Base-by-base conservation (phyloP, 2,113 vertebrate genomes). In the Alosa alosa region DNA sequence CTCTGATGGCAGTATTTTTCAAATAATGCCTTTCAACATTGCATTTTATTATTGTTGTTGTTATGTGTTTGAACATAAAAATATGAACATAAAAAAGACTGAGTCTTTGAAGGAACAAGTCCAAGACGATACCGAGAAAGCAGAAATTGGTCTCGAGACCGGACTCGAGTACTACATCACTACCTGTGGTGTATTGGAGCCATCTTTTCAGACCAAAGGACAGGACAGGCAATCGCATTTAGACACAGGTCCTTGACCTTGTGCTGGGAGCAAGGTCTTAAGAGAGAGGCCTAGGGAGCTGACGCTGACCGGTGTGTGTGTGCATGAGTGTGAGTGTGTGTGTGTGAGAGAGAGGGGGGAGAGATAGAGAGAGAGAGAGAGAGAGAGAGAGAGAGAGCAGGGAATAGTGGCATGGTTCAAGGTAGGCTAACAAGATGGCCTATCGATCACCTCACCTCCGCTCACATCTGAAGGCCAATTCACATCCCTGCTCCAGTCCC, bases 251-350 rank as follows among this genome's bases (percentile, higher is more conserved):
- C 55, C 55, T 20, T 60, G 55, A 60, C 55, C 55, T 7, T 3
- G 6, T 18, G 55, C 55, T 22, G 0, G 1, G 22, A 22, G 90
- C 64, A 57, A 83, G 81, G 49, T n/a, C 78, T 46, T 15, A 15
- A 9, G 25, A 87, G 89, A 82, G 72, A 83, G 64, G 52, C 39
- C 78, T 46, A 17, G 11, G 60, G 64, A 50, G 55, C 22, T 60
- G 50, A 2, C 20, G 55, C 22, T 60, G 50, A 2, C 20, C 15
- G n/a, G n/a, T 50, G 82, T 50, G 82, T 83, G 25, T 83, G 68
- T 39, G 31, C 3, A 1, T 78, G 72, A 1, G 25, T 36, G 60
- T 25, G 60, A 25, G 60, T 22, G 18, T 25, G 60, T 64, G 81
- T 44, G 82, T 15, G 82, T 18, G 25, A 47, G 55, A 36, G 22